phyloP scores from a whole-genome alignment of 2,797 vertebrate genomes.

The Picus viridis region DNA sequence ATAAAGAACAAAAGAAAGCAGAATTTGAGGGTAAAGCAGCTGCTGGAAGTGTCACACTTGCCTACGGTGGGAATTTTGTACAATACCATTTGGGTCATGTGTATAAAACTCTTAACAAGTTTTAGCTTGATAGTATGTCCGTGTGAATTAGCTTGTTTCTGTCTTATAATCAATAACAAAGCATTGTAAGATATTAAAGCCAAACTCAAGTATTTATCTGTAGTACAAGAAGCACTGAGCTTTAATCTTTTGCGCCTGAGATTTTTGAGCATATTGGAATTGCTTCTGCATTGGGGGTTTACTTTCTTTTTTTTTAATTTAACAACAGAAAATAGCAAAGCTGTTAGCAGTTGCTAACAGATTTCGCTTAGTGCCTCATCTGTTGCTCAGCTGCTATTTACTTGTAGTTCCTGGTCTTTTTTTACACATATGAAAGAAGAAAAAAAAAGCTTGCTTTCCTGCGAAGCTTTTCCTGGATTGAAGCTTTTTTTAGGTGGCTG shows the following conservation, averaged over 20 bases:
- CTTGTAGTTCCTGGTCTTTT: constrained; percentile 71
- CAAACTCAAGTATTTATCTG: constrained; percentile 17
- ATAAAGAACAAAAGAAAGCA: neutral
- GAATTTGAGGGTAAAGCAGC: neutral
- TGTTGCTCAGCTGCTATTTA: constrained; percentile 81
- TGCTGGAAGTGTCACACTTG: neutral
- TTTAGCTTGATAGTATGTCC: neutral
- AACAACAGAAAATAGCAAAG: constrained; percentile 80
- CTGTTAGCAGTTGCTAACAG: constrained; percentile 79
- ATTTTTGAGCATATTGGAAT: constrained; percentile 76
- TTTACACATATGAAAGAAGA: constrained; percentile 54
- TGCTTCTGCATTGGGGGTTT: constrained; percentile 62
- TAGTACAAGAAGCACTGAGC: constrained; percentile 45
- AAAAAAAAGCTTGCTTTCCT: constrained; percentile 64
- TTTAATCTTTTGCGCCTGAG: constrained; percentile 67
- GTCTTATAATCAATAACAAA: constrained; percentile 26
- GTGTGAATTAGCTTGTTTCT: neutral
- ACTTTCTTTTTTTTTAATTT: constrained; percentile 24
- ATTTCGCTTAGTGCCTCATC: constrained; percentile 78
- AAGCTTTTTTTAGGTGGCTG: constrained; percentile 62
- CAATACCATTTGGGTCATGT: neutral
- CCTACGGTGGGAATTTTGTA: neutral
- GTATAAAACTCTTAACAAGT: neutral
- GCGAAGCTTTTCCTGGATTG: constrained; percentile 57
- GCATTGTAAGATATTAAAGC: constrained; percentile 18